Evolutionary conservation across 92 coral and sea anemone genomes (phyloP).

Genomic region (Palythoa grandis): DNA sequence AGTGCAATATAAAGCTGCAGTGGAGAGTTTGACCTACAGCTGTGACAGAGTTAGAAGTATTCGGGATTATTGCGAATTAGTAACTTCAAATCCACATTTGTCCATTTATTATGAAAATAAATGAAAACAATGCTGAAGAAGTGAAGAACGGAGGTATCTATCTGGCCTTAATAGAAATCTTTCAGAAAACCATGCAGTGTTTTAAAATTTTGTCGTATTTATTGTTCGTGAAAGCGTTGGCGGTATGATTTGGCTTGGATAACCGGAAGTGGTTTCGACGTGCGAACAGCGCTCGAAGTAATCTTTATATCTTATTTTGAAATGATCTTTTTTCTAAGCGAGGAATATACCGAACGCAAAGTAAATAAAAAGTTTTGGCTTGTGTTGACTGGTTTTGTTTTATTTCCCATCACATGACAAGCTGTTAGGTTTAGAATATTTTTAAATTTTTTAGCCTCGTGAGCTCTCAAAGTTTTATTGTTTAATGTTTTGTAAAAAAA

Average conservation of each 20-base stretch:
- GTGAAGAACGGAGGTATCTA: too few species aligned
- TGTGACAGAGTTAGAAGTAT: background rate
- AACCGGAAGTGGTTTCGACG: constrained; percentile 30
- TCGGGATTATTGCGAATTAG: background rate
- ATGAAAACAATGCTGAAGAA: background rate
- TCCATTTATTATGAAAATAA: background rate
- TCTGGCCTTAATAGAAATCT: too few species aligned
- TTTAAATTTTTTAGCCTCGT: background rate
- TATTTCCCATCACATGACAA: background rate
- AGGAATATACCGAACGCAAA: background rate
- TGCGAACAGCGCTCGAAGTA: background rate
- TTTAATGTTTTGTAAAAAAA: too few species aligned
- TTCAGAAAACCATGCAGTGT: background rate
- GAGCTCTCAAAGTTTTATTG: too few species aligned
- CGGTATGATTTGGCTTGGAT: background rate
- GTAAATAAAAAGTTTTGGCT: background rate
- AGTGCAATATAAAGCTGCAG: background rate
- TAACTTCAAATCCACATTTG: too few species aligned
- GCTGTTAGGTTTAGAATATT: background rate
- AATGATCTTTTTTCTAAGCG: background rate
- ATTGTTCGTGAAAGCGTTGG: background rate
- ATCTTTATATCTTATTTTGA: background rate
- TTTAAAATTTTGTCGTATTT: background rate
- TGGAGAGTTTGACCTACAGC: background rate
- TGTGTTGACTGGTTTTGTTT: background rate